Base-by-base conservation (phyloP, 2,888 invertebrate genomes). In the Koerneria pararmatus region DNA sequence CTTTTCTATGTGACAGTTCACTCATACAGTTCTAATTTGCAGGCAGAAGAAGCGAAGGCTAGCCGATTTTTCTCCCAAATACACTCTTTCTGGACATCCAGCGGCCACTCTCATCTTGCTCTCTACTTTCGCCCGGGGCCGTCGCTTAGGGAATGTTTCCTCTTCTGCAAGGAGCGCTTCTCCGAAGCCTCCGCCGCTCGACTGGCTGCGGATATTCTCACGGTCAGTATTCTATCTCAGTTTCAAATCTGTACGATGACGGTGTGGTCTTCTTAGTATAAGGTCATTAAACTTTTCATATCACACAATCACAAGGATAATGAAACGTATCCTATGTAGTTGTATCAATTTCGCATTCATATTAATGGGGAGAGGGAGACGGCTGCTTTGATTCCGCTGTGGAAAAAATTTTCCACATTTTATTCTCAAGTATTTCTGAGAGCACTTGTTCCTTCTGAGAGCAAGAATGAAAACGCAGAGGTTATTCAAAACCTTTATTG, bases 11-110 rank as follows among this genome's bases (percentile, higher is more conserved):
- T n/a, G n/a, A n/a, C n/a, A n/a, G n/a, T n/a, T n/a, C n/a, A n/a
- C n/a, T n/a, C n/a, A n/a, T n/a, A n/a, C n/a, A 22, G 8, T 53
- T 22, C 31, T 6, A 32, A 15, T 6, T n/a, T 64, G 57, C 37
- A 64, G 65, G 37, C 58, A 41, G 74, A 74, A 53, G 54, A 69
- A 2, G 72, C 72, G 1, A 60, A 71, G 41, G 65, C 71, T n/a
- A n/a, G 76, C 76, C 69, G 70, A 4, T 62, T 65, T 60, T 74
- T 76, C 66, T 73, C 74, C 48, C 76, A 76, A 35, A 68, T 76
- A 11, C 72, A 76, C 49, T 70, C 71, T 22, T 63, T 71, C 22
- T 73, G 71, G 49, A 35, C 65, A 29, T 69, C 69, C 48, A 73
- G 73, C 46, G 70, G 73, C 61, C 73, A 56, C n/a, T 24, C 37